Conservation (phyloP, 2,797 vertebrate species). For the Clarias pachynema region DNA sequence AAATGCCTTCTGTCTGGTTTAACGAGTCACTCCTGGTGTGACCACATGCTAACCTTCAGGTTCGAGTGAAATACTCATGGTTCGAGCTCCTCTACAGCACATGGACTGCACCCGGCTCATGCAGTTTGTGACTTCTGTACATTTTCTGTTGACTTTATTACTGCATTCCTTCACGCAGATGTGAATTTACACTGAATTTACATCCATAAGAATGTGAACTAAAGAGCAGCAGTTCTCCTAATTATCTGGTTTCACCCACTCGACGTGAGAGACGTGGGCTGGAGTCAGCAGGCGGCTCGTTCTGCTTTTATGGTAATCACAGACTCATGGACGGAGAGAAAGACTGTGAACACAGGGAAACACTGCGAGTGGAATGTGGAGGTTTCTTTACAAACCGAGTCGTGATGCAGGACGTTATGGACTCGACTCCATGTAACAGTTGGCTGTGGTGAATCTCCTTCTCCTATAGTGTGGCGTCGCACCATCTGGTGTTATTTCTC, state of each 20-base stretch:
- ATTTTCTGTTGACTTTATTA: background rate
- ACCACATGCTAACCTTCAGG: background rate
- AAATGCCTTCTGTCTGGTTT: background rate
- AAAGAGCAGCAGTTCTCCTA: background rate
- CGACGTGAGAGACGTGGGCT: background rate
- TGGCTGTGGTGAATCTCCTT: background rate
- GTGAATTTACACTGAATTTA: background rate
- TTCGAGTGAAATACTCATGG: background rate
- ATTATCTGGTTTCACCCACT: slow-evolving; percentile 3
- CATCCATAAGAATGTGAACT: background rate
- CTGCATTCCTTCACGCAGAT: background rate
- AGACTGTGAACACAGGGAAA: background rate
- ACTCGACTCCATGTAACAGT: background rate
- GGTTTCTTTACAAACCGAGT: background rate
- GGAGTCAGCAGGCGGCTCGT: background rate
- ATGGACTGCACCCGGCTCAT: background rate
- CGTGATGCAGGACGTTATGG: background rate
- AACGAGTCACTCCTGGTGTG: background rate
- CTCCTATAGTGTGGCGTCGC: background rate
- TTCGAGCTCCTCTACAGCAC: background rate
- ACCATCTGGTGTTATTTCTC: slow-evolving; percentile 13
- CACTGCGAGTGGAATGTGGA: background rate
- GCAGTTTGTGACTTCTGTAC: background rate
- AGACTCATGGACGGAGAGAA: background rate
- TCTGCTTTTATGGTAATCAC: background rate